Conservation (phyloP, 2,888 invertebrate genomes). For the Oscheius myriophilus region DNA sequence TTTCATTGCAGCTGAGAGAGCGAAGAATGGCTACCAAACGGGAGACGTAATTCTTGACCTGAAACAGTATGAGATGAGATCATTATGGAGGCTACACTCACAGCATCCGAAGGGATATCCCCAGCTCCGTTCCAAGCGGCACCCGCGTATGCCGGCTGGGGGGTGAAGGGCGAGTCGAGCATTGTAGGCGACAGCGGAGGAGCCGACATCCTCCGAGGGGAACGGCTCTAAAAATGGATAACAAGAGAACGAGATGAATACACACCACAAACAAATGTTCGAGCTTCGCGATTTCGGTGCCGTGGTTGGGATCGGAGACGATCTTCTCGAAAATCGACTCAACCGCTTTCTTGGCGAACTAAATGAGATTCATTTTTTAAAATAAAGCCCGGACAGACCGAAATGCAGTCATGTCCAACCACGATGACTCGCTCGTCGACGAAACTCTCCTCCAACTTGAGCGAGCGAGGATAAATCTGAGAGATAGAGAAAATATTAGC, state of each 20-base stretch:
- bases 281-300: conserved; percentile 1
- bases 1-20: conserved; percentile 3
- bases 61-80: too few species aligned
- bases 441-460: conserved; percentile 6
- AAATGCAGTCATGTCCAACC: conserved; percentile 5
- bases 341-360: conserved; percentile 4
- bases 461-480: conserved; percentile 1
- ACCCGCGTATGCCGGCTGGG: too few species aligned
- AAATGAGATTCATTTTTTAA: not conserved
- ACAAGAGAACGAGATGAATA: too few species aligned
- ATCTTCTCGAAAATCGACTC: conserved; percentile 2
- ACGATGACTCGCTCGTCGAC: conserved; percentile 13
- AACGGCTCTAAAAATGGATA: too few species aligned
- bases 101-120: too few species aligned
- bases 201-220: too few species aligned
- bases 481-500: too few species aligned
- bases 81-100: too few species aligned
- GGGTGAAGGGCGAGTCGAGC: too few species aligned
- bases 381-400: not conserved
- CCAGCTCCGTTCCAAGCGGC: too few species aligned
- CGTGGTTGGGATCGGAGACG: conserved; percentile 6
- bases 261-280: conserved; percentile 6
- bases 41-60: conserved; percentile 8
- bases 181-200: too few species aligned
- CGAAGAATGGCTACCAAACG: conserved; percentile 6